Conservation (phyloP, 2,113 vertebrate genomes). For the Macroglossus sobrinus region DNA sequence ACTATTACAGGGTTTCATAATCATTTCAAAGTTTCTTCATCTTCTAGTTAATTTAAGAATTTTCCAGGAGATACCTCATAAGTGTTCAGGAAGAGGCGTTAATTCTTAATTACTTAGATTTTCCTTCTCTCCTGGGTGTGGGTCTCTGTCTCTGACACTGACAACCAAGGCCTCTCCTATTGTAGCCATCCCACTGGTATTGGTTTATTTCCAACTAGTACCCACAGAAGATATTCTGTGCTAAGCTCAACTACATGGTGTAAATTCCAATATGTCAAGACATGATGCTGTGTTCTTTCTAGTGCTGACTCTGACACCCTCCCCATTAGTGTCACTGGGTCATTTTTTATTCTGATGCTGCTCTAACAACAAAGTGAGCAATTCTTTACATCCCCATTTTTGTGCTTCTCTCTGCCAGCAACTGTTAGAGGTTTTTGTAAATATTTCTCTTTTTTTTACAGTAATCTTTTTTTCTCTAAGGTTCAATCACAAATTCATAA, state of each 20-base stretch:
- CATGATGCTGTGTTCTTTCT: background rate
- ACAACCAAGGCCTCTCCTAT: background rate
- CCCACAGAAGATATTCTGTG: background rate
- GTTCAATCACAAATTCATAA: background rate
- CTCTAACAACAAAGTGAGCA: background rate
- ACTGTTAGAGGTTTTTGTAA: background rate
- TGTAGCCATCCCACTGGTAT: background rate
- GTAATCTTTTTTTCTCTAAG: background rate
- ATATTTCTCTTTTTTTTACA: background rate
- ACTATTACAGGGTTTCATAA: background rate
- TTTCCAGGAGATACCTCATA: background rate
- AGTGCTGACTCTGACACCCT: background rate
- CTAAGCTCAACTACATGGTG: background rate
- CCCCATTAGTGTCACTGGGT: background rate
- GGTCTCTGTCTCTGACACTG: background rate
- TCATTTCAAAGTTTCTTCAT: background rate
- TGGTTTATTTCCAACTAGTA: background rate
- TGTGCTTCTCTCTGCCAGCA: background rate
- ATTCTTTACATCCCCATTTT: background rate
- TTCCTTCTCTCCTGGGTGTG: background rate
- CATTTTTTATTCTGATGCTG: background rate
- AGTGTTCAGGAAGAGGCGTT: background rate
- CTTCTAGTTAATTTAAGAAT: background rate
- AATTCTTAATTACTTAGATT: background rate
- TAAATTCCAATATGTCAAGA: background rate